A percentile compares a stretch with the other conserved stretches of the same genome.
Evolutionary conservation across 2,113 vertebrate species (phyloP).

Genomic region (Motacilla tschutschensis): DNA sequence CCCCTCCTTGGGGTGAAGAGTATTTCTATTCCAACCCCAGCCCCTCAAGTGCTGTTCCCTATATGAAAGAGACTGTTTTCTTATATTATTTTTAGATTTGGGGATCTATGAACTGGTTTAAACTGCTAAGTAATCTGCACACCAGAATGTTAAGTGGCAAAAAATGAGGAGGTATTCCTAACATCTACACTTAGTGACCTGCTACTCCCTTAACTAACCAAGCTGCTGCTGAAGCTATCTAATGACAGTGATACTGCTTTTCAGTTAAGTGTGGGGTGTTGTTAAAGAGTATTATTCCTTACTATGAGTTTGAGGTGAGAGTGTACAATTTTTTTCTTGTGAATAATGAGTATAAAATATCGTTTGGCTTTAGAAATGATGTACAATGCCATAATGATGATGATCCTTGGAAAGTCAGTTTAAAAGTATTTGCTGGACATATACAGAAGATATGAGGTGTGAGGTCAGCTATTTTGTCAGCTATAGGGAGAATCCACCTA

Average conservation of each 20-base stretch:
- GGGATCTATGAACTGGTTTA: not conserved
- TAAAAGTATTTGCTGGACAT: not conserved
- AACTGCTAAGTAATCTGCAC: not conserved
- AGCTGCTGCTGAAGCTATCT: not conserved
- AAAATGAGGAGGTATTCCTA: not conserved
- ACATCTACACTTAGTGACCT: not conserved
- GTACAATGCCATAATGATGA: not conserved
- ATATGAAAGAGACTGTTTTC: not conserved
- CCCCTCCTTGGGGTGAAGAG: not conserved
- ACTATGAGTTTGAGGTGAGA: not conserved
- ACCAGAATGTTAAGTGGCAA: not conserved
- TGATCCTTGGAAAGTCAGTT: not conserved
- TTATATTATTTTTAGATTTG: not conserved
- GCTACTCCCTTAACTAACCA: not conserved
- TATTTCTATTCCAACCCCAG: not conserved
- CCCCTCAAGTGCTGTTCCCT: not conserved
- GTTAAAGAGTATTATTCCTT: not conserved
- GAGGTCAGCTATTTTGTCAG: not conserved
- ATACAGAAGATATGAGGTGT: fast-evolving
- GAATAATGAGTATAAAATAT: not conserved
- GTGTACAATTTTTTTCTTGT: not conserved
- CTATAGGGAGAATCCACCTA: not conserved
- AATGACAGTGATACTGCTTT: not conserved
- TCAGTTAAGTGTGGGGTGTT: not conserved
- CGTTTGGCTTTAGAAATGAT: not conserved